Evolutionary conservation across 2,113 vertebrate species (phyloP), one percentile per base, ranked within the genome.

Genomic region (Hipposideros armiger): DNA sequence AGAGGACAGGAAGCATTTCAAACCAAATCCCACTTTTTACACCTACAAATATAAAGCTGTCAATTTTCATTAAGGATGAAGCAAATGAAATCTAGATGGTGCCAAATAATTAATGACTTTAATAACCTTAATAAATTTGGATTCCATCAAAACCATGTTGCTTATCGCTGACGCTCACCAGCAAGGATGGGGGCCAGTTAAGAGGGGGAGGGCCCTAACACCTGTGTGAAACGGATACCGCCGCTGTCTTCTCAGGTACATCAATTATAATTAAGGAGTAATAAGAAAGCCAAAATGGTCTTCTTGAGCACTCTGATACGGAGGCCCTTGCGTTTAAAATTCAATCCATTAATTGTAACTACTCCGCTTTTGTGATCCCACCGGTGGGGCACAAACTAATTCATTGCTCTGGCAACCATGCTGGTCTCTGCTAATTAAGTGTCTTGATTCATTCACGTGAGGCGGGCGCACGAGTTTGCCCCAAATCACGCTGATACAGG

Each of bases 91-190:
- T 92, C 82, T 96, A 32, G 77, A 94, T 66, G 73, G 96, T 98
- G 98, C 98, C 98, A 98, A 98, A 98, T 97, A 98, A 98, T 98
- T 98, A 98, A 98, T 94, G 97, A 96, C 89, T 96, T 97, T 98
- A 98, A 98, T 97, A 98, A 97, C 97, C 82, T 90, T 98, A 98
- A 98, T 98, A 98, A 98, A 98, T 98, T 97, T 97, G 91, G 95
- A 93, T 98, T 98, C 98, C 87, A 97, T 98, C 98, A 98, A 97
- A 98, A 95, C 87, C 97, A 70, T 97, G 96, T 97, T 98, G 97
- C 96, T 26, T 76, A 45, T 97, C 96, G 87, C 20, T 36, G 92
- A 28, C 7, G 89, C 50, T 76, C 95, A 94, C 87, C 90, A 72
- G 93, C 66, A 94, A 96, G 96, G 67, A 73, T 28, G 82, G 32